A percentile compares a stretch with the other conserved stretches of the same genome.
These are phyloP conservation scores for Azorinus chamasolen DNA, from an alignment of 2,888 invertebrate genomes.

Conservation along the genomic window DNA sequence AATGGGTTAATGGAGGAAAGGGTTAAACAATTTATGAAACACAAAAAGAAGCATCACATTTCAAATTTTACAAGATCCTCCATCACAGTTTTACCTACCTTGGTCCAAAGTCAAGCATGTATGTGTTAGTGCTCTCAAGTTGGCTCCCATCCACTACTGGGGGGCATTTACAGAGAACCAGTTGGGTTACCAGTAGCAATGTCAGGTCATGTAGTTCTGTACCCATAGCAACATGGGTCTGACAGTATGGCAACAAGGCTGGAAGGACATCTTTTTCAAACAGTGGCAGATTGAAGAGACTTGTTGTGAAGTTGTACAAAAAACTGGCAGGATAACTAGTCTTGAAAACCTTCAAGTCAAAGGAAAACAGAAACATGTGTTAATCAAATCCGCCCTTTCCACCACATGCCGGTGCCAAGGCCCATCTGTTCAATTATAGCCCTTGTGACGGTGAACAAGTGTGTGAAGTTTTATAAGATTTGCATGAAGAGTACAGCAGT, in stretches of 20 bases:
- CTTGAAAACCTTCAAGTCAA: slow-evolving; percentile 71
- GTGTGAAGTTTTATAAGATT: too few relatives aligned
- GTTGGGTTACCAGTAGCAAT: slow-evolving; percentile 89
- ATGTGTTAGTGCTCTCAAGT: slow-evolving; percentile 86
- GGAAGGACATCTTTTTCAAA: slow-evolving; percentile 86
- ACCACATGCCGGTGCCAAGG: too few relatives aligned
- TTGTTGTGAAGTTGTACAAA: slow-evolving; percentile 70
- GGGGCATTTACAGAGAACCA: slow-evolving; percentile 90
- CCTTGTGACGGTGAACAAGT: too few relatives aligned
- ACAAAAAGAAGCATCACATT: too few relatives aligned
- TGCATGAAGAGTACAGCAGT: too few relatives aligned
- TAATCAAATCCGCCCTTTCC: too few relatives aligned
- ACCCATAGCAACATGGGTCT: slow-evolving; percentile 36
- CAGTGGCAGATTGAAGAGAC: slow-evolving; percentile 84
- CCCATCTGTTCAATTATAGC: too few relatives aligned
- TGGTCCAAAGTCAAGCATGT: slow-evolving; percentile 88
- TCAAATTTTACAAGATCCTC: too few relatives aligned
- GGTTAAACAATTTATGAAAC: too few relatives aligned
- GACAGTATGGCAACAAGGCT: slow-evolving; percentile 75
- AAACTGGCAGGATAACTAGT: slow-evolving; percentile 54
- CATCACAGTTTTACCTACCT: slow-evolving; percentile 32
- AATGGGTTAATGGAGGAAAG: too few relatives aligned
- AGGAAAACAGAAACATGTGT: neutral
- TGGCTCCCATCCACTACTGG: slow-evolving; percentile 86
- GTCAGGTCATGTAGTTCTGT: slow-evolving; percentile 34